Evolutionary conservation across 1,140 invertebrate species (phyloP).

Genomic region (Aphaenogaster floridana): DNA sequence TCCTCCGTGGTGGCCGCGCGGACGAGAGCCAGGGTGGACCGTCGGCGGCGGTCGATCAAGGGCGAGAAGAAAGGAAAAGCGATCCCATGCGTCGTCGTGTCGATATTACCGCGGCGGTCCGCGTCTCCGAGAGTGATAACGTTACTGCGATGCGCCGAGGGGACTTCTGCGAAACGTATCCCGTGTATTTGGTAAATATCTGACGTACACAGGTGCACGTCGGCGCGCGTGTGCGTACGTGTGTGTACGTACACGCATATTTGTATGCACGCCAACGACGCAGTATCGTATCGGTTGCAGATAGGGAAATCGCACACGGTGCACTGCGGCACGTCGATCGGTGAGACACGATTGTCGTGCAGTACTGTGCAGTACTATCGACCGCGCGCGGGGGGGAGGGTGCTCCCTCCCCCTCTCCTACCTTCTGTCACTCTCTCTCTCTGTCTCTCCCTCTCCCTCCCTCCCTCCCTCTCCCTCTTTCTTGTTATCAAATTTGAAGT

Average conservation of each 20-base stretch:
- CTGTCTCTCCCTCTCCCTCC: neutral
- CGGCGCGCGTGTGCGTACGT: neutral
- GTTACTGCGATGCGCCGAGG: neutral
- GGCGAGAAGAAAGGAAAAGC: neutral
- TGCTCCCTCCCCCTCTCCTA: neutral
- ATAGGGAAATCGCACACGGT: slow-evolving; percentile 41
- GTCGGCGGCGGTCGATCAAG: neutral
- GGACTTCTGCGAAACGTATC: neutral
- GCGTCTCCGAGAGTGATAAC: neutral
- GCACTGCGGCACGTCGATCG: slow-evolving; percentile 49
- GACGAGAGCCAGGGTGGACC: neutral
- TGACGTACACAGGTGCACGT: neutral
- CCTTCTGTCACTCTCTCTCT: neutral
- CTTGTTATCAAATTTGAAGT: neutral
- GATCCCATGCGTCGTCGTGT: neutral
- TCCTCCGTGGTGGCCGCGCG: no score
- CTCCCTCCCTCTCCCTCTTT: neutral
- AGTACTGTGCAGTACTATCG: slow-evolving; percentile 9
- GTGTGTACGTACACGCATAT: neutral
- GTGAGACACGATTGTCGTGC: slow-evolving; percentile 40
- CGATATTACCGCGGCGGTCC: neutral
- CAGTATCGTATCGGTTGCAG: slow-evolving; percentile 43
- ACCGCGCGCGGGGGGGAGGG: neutral
- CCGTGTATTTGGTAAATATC: slow-evolving; percentile 5
- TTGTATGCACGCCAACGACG: neutral